Evolutionary conservation across 2,888 invertebrate genomes (phyloP), one percentile per base, ranked within the genome.

Genomic region (Colostygia pectinataria): DNA sequence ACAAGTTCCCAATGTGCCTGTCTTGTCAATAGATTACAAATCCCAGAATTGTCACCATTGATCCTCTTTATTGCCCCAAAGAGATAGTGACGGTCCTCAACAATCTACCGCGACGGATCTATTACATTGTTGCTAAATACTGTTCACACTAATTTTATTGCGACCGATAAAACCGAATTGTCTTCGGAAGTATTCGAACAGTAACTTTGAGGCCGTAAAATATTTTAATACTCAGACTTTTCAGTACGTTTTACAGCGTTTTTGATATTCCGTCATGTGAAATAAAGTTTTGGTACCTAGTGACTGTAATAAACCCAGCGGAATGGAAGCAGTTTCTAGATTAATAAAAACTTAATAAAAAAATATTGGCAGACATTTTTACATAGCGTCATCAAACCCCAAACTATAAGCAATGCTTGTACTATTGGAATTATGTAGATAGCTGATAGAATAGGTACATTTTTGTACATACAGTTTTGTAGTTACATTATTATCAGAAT

Each of bases 91-190:
- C 32, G 44, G 40, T 40, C 24, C 23, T 10, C 32, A 39, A 13
- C 18, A 38, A 41, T 50, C 49, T 31, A 25, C 33, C 24, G n/a
- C n/a, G n/a, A 20, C 32, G 5, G 52, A 52, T 53, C 50, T 44
- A 43, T 55, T 53, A 60, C 54, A 50, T 46, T 60, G 56, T 56
- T 54, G 47, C 57, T 54, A 53, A 53, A 55, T 55, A 52, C 41
- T 51, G 41, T 34, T 32, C 49, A 23, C 54, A 25, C 53, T 58
- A 53, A 60, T 57, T 60, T 58, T 58, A 57, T 49, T 47, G 53
- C 38, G n/a, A 32, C 13, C 50, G 50, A 56, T 56, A 60, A 58
- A 58, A 51, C 28, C 8, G 33, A 33, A 41, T 25, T 38, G 45
- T 37, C 41, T 46, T 41, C 20, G 31, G 29, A 45, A 46, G 10